Evolutionary conservation across 2,888 invertebrate genomes (phyloP).

Genomic region (Choreutis nemorana): DNA sequence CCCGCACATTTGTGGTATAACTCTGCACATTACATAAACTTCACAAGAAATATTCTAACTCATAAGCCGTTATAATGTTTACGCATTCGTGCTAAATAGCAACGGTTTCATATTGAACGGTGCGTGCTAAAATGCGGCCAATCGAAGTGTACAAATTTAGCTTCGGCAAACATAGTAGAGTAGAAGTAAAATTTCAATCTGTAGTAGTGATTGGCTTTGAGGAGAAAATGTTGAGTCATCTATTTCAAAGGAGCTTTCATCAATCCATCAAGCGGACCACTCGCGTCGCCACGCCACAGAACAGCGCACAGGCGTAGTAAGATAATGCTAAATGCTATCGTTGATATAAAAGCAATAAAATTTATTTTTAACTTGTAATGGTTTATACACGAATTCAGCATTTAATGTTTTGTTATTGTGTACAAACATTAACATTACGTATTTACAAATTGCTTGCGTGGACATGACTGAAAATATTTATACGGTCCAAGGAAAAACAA

Average conservation of each 20-base stretch:
- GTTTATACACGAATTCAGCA: too few relatives aligned
- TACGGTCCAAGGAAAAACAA: too few relatives aligned
- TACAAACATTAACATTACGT: too few relatives aligned
- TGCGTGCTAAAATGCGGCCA: conserved; percentile 58
- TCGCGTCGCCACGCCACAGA: conserved; percentile 8
- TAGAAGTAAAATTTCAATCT: too few relatives aligned
- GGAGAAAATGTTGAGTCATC: conserved; percentile 27
- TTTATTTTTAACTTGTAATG: too few relatives aligned
- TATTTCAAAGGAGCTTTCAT: conserved; percentile 33
- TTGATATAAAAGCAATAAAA: too few relatives aligned
- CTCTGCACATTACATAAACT: conserved; percentile 18
- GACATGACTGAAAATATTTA: too few relatives aligned
- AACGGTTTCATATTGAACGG: conserved; percentile 37
- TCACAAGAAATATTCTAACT: conserved; percentile 18
- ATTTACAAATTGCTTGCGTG: too few relatives aligned
- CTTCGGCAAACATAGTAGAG: conserved; percentile 25
- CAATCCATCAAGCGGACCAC: conserved; percentile 22
- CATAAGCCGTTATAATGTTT: conserved; percentile 32
- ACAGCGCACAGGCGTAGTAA: background rate
- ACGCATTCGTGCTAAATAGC: conserved; percentile 38
- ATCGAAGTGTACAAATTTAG: conserved; percentile 47
- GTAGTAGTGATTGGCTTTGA: too few relatives aligned
- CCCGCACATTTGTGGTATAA: background rate
- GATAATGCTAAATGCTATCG: too few relatives aligned
- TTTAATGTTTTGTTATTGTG: too few relatives aligned